A percentile compares a stretch with the other conserved stretches of the same genome.
Evolutionary conservation across 2,888 invertebrate species (phyloP).

Genomic region (Horisme vitalbata): DNA sequence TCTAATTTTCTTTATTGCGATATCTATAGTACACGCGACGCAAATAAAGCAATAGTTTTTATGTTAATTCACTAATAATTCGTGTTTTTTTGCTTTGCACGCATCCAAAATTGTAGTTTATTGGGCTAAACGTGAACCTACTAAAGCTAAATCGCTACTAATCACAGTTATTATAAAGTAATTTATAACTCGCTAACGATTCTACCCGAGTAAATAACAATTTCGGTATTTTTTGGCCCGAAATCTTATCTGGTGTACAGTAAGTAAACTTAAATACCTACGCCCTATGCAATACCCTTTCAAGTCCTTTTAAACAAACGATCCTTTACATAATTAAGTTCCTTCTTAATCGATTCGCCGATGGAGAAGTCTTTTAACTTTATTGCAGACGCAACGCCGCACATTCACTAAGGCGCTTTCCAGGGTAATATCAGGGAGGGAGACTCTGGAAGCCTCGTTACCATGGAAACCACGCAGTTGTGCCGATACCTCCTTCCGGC

Average conservation of each 20-base stretch:
- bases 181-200: conserved; percentile 5
- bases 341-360: conserved; percentile 21
- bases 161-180: conserved; percentile 4
- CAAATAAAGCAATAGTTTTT: conserved; percentile 47
- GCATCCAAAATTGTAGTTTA: conserved; percentile 27
- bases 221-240: no score
- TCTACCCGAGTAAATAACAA: no score
- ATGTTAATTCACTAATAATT: conserved; percentile 34
- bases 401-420: conserved; percentile 26
- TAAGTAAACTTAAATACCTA: no score
- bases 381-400: conserved; percentile 22
- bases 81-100: conserved; percentile 29
- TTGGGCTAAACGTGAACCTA: not conserved
- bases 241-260: no score
- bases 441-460: conserved; percentile 42
- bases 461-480: conserved; percentile 65
- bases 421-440: conserved; percentile 18
- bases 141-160: no score
- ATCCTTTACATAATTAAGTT: no score
- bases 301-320: no score
- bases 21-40: conserved; percentile 65
- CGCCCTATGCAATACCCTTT: no score
- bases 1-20: conserved; percentile 67
- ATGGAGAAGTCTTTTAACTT: conserved; percentile 25
- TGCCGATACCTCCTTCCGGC: conserved; percentile 69